Base-by-base conservation (phyloP, 2,113 vertebrate genomes). In the Vidua chalybeata region DNA sequence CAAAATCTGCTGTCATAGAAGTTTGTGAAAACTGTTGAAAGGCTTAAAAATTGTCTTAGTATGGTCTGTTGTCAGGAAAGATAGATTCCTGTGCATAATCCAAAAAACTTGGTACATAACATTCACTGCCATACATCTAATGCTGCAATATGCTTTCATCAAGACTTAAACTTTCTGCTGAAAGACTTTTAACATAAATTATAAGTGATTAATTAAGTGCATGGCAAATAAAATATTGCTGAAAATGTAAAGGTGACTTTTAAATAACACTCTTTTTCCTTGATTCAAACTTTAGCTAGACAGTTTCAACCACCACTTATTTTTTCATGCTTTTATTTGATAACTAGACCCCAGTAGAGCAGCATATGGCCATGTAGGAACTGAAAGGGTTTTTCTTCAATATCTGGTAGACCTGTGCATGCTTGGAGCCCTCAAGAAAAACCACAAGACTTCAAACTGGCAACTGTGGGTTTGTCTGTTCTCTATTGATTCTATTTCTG, bases 311-410 rank as follows among this genome's bases (percentile, higher is more conserved):
- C n/a, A 96, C 64, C 37, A 90, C 71, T 94, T 96, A 89, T 88
- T 97, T 97, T 96, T 95, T 93, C 76, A 39, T 96, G 78, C 96
- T 97, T 97, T 96, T 97, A 93, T 97, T 94, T 97, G 97, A 97
- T 97, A 98, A 97, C 95, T 96, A 96, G 87, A 97, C 95, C 94
- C 96, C 87, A 97, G 93, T 81, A 84, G 94, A 97, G 88, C 85
- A 96, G 22, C 94, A 97, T 94, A 95, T 93, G 96, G 97, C 55
- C 94, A 98, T 81, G 97, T 95, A 97, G 98, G 98, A 99, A 99
- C 98, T 98, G 98, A 99, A 98, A 99, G 97, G 97, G 95, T 97
- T 98, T 98, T 95, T 97, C 97, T 98, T 98, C 96, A 98, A 97
- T 98, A 98, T 98, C 98, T 98, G 93, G 97, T 96, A 97, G 97